phyloP scores from a whole-genome alignment of 1,140 invertebrate species.

The Marisa cornuarietis region DNA sequence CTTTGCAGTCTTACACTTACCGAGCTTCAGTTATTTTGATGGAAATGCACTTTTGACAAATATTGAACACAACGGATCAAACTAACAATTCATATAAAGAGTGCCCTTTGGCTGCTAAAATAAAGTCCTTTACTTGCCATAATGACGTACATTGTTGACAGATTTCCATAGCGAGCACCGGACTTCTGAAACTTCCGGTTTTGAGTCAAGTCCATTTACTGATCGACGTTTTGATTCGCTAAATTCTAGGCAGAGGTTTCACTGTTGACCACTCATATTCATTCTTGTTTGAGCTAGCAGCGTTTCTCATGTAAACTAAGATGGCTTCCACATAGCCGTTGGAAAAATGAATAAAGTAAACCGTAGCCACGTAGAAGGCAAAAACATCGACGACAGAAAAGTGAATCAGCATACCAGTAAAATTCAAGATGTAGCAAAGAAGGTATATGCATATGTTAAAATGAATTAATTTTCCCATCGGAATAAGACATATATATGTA shows the following conservation, averaged over 20 bases:
- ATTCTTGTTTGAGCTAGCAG: not conserved
- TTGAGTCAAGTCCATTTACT: not conserved
- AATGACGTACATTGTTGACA: not conserved
- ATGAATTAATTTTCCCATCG: too few relatives aligned
- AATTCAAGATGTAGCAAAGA: constrained; percentile 35
- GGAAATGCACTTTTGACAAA: too few relatives aligned
- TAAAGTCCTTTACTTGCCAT: too few relatives aligned
- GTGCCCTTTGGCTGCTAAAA: too few relatives aligned
- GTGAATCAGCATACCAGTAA: constrained; percentile 33
- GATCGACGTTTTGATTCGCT: constrained; percentile 22
- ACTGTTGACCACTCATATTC: constrained; percentile 22
- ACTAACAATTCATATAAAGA: too few relatives aligned
- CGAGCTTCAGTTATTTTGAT: too few relatives aligned
- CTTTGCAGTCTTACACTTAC: too few relatives aligned
- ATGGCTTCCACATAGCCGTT: not conserved
- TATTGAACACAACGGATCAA: too few relatives aligned
- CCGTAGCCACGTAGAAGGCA: not conserved
- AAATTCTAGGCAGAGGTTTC: not conserved
- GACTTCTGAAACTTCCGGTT: constrained; percentile 11
- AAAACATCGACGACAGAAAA: constrained; percentile 26
- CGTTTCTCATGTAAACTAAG: constrained; percentile 23
- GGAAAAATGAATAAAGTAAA: not conserved
- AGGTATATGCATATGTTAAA: constrained; percentile 20
- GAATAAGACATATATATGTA: too few relatives aligned
- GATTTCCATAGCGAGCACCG: constrained; percentile 20